phyloP scores from a whole-genome alignment of 2,888 invertebrate genomes.

The Torymus auratus region DNA sequence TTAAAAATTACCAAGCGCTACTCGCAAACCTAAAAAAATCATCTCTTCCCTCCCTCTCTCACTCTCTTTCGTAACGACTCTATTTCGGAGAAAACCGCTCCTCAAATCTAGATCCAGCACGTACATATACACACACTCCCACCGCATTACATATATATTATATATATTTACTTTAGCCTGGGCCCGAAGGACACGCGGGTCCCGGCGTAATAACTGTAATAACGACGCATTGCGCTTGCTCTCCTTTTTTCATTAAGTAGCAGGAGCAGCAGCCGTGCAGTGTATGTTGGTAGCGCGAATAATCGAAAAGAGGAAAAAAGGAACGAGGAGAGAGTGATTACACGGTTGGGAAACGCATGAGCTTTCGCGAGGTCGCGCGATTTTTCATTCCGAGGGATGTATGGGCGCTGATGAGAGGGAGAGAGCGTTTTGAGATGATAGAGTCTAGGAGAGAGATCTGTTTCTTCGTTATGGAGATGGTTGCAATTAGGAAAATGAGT shows the following conservation, averaged over 20 bases:
- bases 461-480: too few species aligned
- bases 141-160: too few species aligned
- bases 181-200: constrained; percentile 32
- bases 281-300: constrained; percentile 31
- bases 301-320: constrained; percentile 40
- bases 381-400: not conserved
- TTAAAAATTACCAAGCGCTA: too few species aligned
- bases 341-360: constrained; percentile 43
- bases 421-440: not conserved
- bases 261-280: constrained; percentile 16
- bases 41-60: too few species aligned
- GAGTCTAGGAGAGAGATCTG: too few species aligned
- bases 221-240: constrained; percentile 39
- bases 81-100: constrained; percentile 1
- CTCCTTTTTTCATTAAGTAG: constrained; percentile 23
- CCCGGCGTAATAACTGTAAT: constrained; percentile 54
- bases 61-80: not conserved
- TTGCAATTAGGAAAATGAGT: too few species aligned
- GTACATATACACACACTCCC: too few species aligned
- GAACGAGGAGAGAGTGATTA: constrained; percentile 29
- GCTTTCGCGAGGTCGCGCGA: constrained; percentile 10
- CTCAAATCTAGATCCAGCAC: not conserved
- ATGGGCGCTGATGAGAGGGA: not conserved
- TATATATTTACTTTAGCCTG: too few species aligned
- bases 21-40: too few species aligned